These are phyloP conservation scores for Sebastes baramenuke DNA, from an alignment of 2,797 vertebrate genomes.

Conservation along the genomic window DNA sequence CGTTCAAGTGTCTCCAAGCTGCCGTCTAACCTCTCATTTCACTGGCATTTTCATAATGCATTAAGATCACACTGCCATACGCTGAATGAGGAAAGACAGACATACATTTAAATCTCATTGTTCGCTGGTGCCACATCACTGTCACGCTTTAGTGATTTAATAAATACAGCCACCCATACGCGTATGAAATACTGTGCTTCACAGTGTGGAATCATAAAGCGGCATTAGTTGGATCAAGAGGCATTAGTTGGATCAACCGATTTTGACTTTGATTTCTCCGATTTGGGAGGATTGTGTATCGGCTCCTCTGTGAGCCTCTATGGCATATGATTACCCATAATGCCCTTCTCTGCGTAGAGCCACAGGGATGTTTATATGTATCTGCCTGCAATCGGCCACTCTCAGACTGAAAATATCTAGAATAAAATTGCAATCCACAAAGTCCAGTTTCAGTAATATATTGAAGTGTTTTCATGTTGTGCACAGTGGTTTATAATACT, in stretches of 20 bases:
- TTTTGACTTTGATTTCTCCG: not conserved
- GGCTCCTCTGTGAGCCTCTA: not conserved
- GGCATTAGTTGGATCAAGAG: not conserved
- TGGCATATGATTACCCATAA: not conserved
- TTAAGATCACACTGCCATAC: conserved; percentile 25
- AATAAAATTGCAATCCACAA: not conserved
- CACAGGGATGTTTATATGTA: not conserved
- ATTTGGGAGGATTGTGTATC: not conserved
- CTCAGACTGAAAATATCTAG: not conserved
- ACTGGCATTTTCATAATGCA: conserved; percentile 51
- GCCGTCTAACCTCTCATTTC: conserved; percentile 60
- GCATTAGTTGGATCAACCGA: not conserved
- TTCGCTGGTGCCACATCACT: conserved; percentile 6
- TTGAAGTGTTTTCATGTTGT: not conserved
- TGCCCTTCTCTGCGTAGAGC: not conserved
- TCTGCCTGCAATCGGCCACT: not conserved
- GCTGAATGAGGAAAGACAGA: conserved; percentile 27
- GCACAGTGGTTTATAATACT: not conserved
- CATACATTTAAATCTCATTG: conserved; percentile 18
- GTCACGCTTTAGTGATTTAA: not conserved
- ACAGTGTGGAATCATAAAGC: not conserved
- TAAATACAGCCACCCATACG: not conserved
- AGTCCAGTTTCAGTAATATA: not conserved
- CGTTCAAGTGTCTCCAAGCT: conserved; percentile 58
- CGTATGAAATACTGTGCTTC: not conserved